Evolutionary conservation across 2,113 vertebrate genomes (phyloP), one percentile per base, ranked within the genome.

Genomic region (Peromyscus californicus): DNA sequence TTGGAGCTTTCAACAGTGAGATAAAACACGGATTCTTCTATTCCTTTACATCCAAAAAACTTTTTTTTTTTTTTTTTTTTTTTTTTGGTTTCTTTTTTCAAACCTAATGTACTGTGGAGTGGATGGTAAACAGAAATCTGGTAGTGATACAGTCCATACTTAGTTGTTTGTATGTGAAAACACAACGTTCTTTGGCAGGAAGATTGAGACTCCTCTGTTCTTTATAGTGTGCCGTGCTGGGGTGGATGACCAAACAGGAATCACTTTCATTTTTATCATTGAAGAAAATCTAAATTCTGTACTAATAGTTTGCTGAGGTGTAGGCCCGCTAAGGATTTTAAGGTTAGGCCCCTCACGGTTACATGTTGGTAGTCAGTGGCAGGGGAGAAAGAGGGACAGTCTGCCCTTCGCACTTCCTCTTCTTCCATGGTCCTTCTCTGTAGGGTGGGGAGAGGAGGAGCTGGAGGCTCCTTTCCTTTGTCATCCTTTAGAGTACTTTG

Each of bases 211-310:
- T 88, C 36, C 51, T 96, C 59, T 96, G 8, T 97, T 89, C 69
- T 84, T 95, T 76, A 83, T 86, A 96, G 87, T 93, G n/a, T 93
- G 54, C 2, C 45, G 0, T 89, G 29, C 82, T 91, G 45, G 79
- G 65, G 84, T 94, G n/a, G 78, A 88, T 83, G 33, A 88, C 33
- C 75, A 93, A 93, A 94, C 17, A 54, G 79, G 74, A 97, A 70
- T 96, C 87, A 67, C 13, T 93, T 96, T n/a, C 5, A 39, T 97
- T 93, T 92, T 97, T 79, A 94, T 82, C 48, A 19, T 93, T 96
- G 91, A 96, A 69, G 80, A 95, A 95, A 91, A 70, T 89, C 57
- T 42, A 86, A 87, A 93, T 89, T 93, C 57, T 84, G 3, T 92
- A 61, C 69, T 51, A 75, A 54, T 93, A 75, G 69, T 96, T 94